Evolutionary conservation across 2,113 vertebrate genomes (phyloP), one percentile per base, ranked within the genome.

Genomic region (Myiozetetes cayanensis): DNA sequence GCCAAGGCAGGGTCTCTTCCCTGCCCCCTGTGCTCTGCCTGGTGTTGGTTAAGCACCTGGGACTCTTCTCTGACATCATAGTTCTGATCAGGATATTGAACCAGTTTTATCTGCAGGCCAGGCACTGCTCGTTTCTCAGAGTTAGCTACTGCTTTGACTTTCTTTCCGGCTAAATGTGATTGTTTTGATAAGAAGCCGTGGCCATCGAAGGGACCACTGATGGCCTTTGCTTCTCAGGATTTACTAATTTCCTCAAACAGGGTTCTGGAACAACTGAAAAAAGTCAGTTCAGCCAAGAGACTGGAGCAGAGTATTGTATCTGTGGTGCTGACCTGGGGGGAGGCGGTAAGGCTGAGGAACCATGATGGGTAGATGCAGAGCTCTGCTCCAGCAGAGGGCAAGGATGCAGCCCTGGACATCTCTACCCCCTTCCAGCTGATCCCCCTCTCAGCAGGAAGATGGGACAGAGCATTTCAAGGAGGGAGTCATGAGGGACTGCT

Each of bases 101-200:
- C 23, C n/a, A 12, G 14, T 65, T 89, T 67, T 79, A 75, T 49
- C 80, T 49, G 44, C 49, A 78, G 65, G 61, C 11, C 44, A 78
- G 68, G 56, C 13, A 5, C 55, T 52, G 71, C 87, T 82, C 6
- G 3, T 91, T 93, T 94, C 67, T 93, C 44, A 44, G 82, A 70
- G 49, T 86, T 85, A 70, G 76, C 49, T 72, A 47, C 80, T 82
- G 1, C 80, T 76, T 79, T 89, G 65, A 87, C 79, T 88, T 87
- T 47, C 87, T 87, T 94, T 85, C 58, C 0, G 2, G 33, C 33
- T 85, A 56, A 72, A n/a, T 65, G 65, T 0, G 22, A 83, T 94
- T 53, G 12, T 82, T 92, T 92, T 89, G 72, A 66, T 91, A 90
- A 93, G 65, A 85, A 77, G 28, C 55, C 21, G 5, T 3, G 8